Conservation (phyloP, 2,797 vertebrate species). For the Ptychobarbus kaznakovi region DNA sequence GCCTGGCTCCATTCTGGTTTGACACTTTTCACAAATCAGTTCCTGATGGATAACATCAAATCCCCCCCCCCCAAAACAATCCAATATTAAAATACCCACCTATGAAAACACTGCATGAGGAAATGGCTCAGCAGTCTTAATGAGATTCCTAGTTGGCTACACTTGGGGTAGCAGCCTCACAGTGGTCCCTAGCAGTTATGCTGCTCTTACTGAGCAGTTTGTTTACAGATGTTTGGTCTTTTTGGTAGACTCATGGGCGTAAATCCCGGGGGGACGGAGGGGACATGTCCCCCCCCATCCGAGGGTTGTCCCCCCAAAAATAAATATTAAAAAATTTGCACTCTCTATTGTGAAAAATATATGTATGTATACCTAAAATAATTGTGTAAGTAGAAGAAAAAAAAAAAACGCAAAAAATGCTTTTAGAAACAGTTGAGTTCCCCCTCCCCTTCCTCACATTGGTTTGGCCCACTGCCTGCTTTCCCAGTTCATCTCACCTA, state of each 20-base stretch:
- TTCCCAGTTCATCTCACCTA: no score
- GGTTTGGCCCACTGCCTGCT: no score
- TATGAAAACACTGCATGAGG: neutral
- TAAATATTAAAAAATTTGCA: no score
- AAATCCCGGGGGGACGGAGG: no score
- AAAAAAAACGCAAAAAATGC: no score
- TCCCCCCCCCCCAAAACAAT: neutral
- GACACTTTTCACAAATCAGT: neutral
- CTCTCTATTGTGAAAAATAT: no score
- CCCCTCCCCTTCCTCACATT: no score
- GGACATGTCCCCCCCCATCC: no score
- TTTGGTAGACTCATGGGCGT: neutral
- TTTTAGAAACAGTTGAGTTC: no score
- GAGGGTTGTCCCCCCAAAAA: no score
- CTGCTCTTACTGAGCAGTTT: neutral
- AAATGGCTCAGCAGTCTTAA: neutral
- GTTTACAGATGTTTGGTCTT: neutral
- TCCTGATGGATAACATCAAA: neutral
- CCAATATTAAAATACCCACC: neutral
- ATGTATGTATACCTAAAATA: no score
- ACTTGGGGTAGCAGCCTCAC: neutral
- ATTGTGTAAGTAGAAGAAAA: no score
- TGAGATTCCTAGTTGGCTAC: neutral
- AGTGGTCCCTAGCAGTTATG: neutral
- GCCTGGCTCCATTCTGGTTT: neutral